phyloP scores from a whole-genome alignment of 2,797 vertebrate genomes.

The Scomberomorus guttatus region DNA sequence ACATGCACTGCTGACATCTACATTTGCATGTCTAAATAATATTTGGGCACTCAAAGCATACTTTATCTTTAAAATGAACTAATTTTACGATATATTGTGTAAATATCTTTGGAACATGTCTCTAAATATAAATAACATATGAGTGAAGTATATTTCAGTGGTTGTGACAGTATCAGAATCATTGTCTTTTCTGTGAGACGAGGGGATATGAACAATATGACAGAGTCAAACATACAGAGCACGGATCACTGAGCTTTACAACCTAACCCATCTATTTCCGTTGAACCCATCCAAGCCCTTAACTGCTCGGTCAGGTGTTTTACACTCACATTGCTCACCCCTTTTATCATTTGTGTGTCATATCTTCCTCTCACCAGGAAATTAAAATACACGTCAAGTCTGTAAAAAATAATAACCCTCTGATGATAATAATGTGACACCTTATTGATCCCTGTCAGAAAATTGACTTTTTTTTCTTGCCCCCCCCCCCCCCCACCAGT shows the following conservation, averaged over 20 bases:
- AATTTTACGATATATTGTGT: rapidly evolving
- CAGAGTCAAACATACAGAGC: slow-evolving; percentile 57
- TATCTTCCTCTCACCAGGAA: slow-evolving; percentile 42
- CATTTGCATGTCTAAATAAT: neutral
- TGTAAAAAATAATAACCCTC: slow-evolving; percentile 23
- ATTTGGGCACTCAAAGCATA: too few species aligned
- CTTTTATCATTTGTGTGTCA: slow-evolving; percentile 32
- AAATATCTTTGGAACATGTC: neutral
- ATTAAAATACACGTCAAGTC: slow-evolving; percentile 40
- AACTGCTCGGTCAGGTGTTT: slow-evolving; percentile 57
- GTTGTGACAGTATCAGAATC: slow-evolving; percentile 36
- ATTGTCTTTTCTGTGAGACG: slow-evolving; percentile 7
- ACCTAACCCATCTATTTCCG: slow-evolving; percentile 54
- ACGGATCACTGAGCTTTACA: slow-evolving; percentile 68
- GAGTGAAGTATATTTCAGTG: neutral
- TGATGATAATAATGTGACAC: slow-evolving; percentile 45
- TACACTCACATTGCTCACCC: slow-evolving; percentile 35
- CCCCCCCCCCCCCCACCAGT: too few species aligned
- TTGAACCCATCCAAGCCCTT: slow-evolving; percentile 36
- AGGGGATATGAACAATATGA: slow-evolving; percentile 55
- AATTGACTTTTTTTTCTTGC: neutral
- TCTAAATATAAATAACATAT: neutral
- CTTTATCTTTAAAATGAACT: neutral
- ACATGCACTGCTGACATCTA: neutral
- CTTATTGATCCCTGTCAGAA: slow-evolving; percentile 58